Percentiles rank a stretch among this genome's conserved stretches.
phyloP scores from a whole-genome alignment of 2,797 vertebrate species.

The Darevskia nairensis region DNA sequence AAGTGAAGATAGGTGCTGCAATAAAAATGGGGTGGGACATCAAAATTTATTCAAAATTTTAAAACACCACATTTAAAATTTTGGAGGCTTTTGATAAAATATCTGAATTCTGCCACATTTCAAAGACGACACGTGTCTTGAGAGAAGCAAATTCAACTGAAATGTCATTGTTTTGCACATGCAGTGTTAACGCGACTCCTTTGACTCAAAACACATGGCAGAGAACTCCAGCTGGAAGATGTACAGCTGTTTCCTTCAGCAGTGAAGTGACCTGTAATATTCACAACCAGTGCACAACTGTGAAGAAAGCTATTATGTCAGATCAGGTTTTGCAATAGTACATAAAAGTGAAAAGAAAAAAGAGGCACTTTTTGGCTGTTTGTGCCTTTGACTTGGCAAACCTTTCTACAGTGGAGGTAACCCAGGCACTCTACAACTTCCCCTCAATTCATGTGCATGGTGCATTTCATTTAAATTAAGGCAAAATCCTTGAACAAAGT shows the following conservation, averaged over 20 bases:
- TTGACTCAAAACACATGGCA: constrained; percentile 12
- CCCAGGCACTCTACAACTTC: constrained; percentile 71
- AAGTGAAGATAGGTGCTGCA: constrained; percentile 37
- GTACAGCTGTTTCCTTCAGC: constrained; percentile 2
- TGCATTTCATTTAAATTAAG: constrained; percentile 75
- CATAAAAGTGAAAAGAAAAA: constrained; percentile 64
- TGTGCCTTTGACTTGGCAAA: constrained; percentile 77
- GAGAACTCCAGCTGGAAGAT: constrained; percentile 40
- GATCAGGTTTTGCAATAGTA: constrained; percentile 49
- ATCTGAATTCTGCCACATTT: constrained; percentile 41
- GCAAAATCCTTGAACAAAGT: constrained; percentile 77
- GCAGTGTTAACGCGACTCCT: neutral
- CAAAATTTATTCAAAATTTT: constrained; percentile 56
- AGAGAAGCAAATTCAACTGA: constrained; percentile 32
- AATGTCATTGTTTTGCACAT: neutral
- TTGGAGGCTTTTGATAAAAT: constrained; percentile 64
- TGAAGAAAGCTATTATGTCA: constrained; percentile 57
- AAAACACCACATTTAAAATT: constrained; percentile 67
- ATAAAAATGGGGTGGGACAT: constrained; percentile 22
- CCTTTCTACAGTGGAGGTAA: constrained; percentile 67
- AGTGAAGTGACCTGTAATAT: constrained; percentile 60
- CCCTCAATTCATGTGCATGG: constrained; percentile 72
- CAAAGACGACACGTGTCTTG: constrained; percentile 30
- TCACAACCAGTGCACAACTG: constrained; percentile 58
- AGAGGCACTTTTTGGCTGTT: constrained; percentile 80